Base-by-base conservation (phyloP, 1,140 invertebrate genomes). In the Scaptodrosophila lebanonensis region DNA sequence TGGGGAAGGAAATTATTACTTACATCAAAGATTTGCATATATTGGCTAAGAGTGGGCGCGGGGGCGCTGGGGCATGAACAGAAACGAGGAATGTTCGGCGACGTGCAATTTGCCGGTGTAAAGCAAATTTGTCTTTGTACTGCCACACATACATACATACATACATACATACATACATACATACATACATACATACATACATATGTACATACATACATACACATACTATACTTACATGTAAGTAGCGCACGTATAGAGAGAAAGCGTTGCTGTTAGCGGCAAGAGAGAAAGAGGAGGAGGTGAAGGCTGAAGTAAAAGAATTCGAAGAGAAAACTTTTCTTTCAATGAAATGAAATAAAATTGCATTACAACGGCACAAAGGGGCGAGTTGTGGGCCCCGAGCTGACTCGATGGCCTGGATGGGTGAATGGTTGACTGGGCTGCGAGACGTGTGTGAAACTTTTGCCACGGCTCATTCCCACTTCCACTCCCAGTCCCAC, bases 271-370 rank as follows among this genome's bases (percentile, higher is more conserved):
- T 4, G 8, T 25, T 25, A 4, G 22, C 22, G 22, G 22, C 39
- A 62, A 60, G 36, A 39, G 44, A 22, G 27, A 32, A 32, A 40
- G 49, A 13, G 39, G 25, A 16, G 27, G 4, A 49, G 27, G 63
- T 47, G 44, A 53, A 73, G 60, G 60, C 48, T 58, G 62, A 70
- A 75, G 75, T 69, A 73, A 79, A 79, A 79, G 75, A 82, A 79
- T 82, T 73, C 57, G 62, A 61, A 62, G 61, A 40, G 53, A 82
- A 79, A 79, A 79, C 52, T 79, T 77, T 79, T 76, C 69, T 75
- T 79, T 79, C 75, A 79, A 79, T 79, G 69, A 79, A 79, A 79
- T 79, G 69, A 79, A 79, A 79, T 82, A 79, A 79, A 79, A 79
- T 79, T 79, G 75, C 75, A 79, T 79, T 79, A 79, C 76, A 79